A percentile compares a stretch with the other conserved stretches of the same genome.
These are phyloP conservation scores for Xylota segnis DNA, from an alignment of 2,888 invertebrate species.

Conservation along the genomic window DNA sequence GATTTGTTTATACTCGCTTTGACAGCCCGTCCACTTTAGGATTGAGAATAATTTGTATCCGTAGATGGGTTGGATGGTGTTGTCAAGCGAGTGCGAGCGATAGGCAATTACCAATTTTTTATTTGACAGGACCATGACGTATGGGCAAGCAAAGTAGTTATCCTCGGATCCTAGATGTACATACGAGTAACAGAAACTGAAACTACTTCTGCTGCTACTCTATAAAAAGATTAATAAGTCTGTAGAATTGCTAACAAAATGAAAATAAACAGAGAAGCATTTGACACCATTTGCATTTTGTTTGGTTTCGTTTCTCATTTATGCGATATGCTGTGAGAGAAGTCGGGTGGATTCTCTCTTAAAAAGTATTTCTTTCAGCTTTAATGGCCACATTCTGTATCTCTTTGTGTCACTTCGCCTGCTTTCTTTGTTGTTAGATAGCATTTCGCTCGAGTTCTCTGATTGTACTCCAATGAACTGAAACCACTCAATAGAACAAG, in stretches of 20 bases:
- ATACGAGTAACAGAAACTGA: not conserved
- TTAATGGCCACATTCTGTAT: not conserved
- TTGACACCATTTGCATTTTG: conserved; percentile 3
- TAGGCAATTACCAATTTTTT: not conserved
- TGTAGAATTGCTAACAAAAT: not conserved
- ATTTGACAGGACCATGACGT: too few species aligned
- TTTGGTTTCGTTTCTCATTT: not conserved
- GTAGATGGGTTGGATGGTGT: not conserved
- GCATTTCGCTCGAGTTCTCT: conserved; percentile 9
- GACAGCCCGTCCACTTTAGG: not conserved
- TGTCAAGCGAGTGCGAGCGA: conserved; percentile 17
- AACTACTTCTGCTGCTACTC: too few species aligned
- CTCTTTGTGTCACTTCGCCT: not conserved
- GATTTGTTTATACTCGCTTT: not conserved
- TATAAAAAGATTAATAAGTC: too few species aligned
- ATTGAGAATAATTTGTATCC: not conserved
- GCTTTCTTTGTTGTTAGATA: not conserved
- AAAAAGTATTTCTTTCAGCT: not conserved
- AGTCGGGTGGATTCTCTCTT: not conserved
- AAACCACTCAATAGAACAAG: conserved; percentile 26
- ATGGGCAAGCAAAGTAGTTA: not conserved
- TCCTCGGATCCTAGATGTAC: too few species aligned
- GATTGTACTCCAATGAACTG: conserved; percentile 10
- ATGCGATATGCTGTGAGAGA: not conserved
- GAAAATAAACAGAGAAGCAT: not conserved